Base-by-base conservation (phyloP, 2,888 invertebrate species). In the Leucania comma region DNA sequence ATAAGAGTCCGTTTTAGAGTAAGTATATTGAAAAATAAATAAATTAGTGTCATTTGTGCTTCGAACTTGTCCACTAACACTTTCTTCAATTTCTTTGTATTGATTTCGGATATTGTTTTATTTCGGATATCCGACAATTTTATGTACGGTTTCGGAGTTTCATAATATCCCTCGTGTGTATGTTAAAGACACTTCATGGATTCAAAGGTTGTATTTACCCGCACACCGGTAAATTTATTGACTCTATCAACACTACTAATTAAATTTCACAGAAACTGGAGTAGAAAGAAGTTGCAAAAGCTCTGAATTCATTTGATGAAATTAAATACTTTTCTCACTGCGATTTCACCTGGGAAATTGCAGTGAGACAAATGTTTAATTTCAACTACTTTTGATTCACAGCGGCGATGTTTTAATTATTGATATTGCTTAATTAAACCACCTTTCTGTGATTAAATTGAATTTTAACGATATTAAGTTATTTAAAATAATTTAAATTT, bases 281-380 rank as follows among this genome's bases (percentile, higher is more conserved):
- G 12, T 24, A 48, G 24, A 48, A 48, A 29, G 22, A 48, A 24
- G 24, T 22, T 26, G 20, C 3, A 63, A 46, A 71, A 35, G 17
- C 29, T 29, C 32, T 26, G 38, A 66, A 75, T 66, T 32, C 8
- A 38, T 75, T 38, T 17, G 1, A 66, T 24, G 9, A 32, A 48
- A 56, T 56, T 38, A 75, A 71, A 67, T 66, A 24, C 56, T 66
- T 65, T 38, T 17, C 24, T 68, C 26, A 10, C 20, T 56, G 71
- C 56, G 32, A 26, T 57, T 68, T 14, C 38, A 56, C 38, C 38
- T 29, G 32, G 32, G 56, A n/a, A 75, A 72, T 67, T n/a, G 20
- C n/a, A 38, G 22, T 35, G 42, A 5, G n/a, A n/a, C n/a, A n/a
- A n/a, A n/a, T n/a, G n/a, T n/a, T n/a, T n/a, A n/a, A n/a, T n/a